Percentiles rank a stretch among this genome's conserved stretches.
Conservation (phyloP, 2,113 vertebrate species). For the Lepidothrix coronata region DNA sequence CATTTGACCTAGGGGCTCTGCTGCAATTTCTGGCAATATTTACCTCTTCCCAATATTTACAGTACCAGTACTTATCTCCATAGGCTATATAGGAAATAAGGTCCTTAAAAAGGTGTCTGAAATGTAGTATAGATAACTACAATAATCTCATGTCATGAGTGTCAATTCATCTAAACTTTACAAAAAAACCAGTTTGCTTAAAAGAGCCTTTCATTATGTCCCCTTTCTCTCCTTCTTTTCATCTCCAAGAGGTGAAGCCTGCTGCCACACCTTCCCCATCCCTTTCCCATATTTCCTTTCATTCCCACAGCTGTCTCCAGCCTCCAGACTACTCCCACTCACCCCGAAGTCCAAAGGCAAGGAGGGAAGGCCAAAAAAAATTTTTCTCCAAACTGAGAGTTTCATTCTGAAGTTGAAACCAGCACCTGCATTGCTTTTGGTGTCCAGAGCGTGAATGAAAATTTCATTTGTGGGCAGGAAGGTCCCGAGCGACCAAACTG, state of each 20-base stretch:
- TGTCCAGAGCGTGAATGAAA: not conserved
- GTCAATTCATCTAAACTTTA: not conserved
- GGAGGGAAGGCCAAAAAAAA: rapidly evolving
- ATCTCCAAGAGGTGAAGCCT: not conserved
- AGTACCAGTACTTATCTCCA: not conserved
- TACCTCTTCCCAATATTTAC: not conserved
- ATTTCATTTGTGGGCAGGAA: not conserved
- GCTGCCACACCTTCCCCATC: not conserved
- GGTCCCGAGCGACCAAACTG: not conserved
- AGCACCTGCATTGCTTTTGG: not conserved
- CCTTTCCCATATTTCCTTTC: not conserved
- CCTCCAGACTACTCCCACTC: not conserved
- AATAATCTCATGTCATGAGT: not conserved
- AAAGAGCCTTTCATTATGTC: not conserved
- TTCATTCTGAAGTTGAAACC: not conserved
- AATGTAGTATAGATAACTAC: not conserved
- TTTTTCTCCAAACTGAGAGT: not conserved
- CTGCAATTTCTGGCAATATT: not conserved
- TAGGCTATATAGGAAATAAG: not conserved
- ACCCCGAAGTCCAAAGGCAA: not conserved
- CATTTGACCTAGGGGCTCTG: not conserved
- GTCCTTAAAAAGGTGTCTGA: not conserved
- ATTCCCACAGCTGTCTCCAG: not conserved
- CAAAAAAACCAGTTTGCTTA: not conserved
- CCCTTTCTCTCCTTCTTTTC: not conserved